Base-by-base conservation (phyloP, 1,140 invertebrate genomes). In the Drosophila neocordata region DNA sequence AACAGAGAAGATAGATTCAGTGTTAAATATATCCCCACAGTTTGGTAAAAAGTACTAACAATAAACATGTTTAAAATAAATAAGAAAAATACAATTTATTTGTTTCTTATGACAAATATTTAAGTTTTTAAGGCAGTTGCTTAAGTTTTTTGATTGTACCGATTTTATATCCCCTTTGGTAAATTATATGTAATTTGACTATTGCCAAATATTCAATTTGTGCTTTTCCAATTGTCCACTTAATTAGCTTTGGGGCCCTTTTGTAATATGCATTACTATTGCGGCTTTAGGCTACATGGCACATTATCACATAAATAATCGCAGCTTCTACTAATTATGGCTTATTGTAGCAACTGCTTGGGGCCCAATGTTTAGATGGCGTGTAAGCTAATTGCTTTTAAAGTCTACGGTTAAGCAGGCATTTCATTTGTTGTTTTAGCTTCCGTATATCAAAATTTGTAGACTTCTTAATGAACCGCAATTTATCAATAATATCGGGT, bases 281-380 rank as follows among this genome's bases (percentile, higher is more conserved):
- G 55, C 18, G 35, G 34, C 12, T 27, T 11, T 13, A 0, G 8
- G 8, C 62, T n/a, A 12, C 6, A 35, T 34, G 37, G 31, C 22
- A 22, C 15, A 24, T 5, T 27, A 20, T 24, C 69, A 31, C 57
- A 24, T 53, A 73, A 74, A 55, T 67, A 48, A 48, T 48, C 15
- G 8, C 57, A 57, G 48, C 2, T 34, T 37, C 24, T 22, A 34
- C 55, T 69, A 76, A 76, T 75, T 76, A 67, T 75, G 53, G n/a
- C 59, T 69, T 75, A 76, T 75, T 63, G 44, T 73, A 58, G 41
- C 6, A n/a, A 18, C 18, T 38, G 59, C 37, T 48, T 5, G 4
- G 15, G 59, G 72, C 18, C 12, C 41, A 34, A 4, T 7, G 9
- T 18, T 9, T 24, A 76, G 8, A 1, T 31, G 57, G n/a, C 52